Evolutionary conservation across 2,797 vertebrate genomes (phyloP).

Genomic region (Takifugu rubripes): DNA sequence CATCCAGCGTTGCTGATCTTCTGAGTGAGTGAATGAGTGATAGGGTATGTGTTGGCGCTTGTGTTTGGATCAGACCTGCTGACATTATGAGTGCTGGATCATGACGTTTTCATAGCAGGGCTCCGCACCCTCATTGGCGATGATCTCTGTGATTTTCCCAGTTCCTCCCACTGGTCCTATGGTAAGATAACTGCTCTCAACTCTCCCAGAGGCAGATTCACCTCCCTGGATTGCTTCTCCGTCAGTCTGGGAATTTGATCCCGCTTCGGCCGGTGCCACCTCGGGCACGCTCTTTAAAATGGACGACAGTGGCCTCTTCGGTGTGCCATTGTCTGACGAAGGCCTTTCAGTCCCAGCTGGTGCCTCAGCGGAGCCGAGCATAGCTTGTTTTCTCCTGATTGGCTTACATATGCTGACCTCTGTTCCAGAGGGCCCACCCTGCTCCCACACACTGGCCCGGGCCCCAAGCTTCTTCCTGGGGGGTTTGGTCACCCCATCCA

Average conservation of each 20-base stretch:
- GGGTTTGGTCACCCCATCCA: constrained; percentile 80
- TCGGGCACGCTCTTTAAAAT: constrained; percentile 64
- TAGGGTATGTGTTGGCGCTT: background rate
- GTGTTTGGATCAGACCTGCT: constrained; percentile 30
- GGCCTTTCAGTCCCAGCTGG: constrained; percentile 16
- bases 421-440: constrained; percentile 43
- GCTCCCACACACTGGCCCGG: constrained; percentile 71
- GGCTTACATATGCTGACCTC: constrained; percentile 63
- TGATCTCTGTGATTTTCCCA: constrained; percentile 52
- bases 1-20: background rate
- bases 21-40: background rate
- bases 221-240: constrained; percentile 15
- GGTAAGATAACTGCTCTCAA: constrained; percentile 66
- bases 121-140: constrained; percentile 60
- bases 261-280: constrained; percentile 22
- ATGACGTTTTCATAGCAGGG: constrained; percentile 79
- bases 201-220: constrained; percentile 14
- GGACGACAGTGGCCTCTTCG: constrained; percentile 70
- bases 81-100: constrained; percentile 55
- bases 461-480: constrained; percentile 79
- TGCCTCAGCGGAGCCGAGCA: constrained; percentile 44
- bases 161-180: constrained; percentile 56
- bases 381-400: constrained; percentile 62
- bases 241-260: constrained; percentile 31
- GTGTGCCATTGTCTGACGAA: constrained; percentile 46